Base-by-base conservation (phyloP, 1,140 invertebrate species). In the Habropoda laboriosa region DNA sequence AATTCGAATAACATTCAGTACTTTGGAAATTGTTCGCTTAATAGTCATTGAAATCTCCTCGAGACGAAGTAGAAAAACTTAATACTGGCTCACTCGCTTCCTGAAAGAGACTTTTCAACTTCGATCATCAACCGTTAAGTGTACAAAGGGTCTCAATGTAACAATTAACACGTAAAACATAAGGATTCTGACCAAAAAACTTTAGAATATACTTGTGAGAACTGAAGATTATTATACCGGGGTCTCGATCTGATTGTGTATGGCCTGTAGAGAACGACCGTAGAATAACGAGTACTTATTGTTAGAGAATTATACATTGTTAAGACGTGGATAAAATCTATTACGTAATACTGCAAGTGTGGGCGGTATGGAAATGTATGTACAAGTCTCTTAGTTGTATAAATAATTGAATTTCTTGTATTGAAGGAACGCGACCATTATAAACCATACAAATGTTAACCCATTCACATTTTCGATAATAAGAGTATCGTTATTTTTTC, bases 141-240 rank as follows among this genome's bases (percentile, higher is more conserved):
- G 66, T 60, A 60, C 67, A 60, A 78, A 70, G 75, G 67, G 53
- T 78, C 75, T 78, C 75, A 71, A 78, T 70, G n/a, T 71, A 70
- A 71, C 63, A 55, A 83, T 80, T 83, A 67, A 51, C 53, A 49
- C 53, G 57, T 72, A 70, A 30, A 80, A 76, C 49, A 51, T 86
- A 85, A 86, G 68, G 51, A 81, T 74, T 76, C 42, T 81, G 83
- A 86, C 82, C 83, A 86, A 86, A 64, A 40, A 24, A 85, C 13
- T 66, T 64, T 81, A 81, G 68, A 49, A 66, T 74, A 74, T 80
- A 81, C 21, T 78, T 85, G 61, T 27, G 53, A 64, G n/a, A 60
- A 79, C 55, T 83, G 24, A n/a, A 83, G 45, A 64, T 40, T 67
- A 79, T 84, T 82, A 60, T 53, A 82, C 45, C 74, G 42, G 51